Base-by-base conservation (phyloP, 1,140 invertebrate species). In the Lordiphosa mommai region DNA sequence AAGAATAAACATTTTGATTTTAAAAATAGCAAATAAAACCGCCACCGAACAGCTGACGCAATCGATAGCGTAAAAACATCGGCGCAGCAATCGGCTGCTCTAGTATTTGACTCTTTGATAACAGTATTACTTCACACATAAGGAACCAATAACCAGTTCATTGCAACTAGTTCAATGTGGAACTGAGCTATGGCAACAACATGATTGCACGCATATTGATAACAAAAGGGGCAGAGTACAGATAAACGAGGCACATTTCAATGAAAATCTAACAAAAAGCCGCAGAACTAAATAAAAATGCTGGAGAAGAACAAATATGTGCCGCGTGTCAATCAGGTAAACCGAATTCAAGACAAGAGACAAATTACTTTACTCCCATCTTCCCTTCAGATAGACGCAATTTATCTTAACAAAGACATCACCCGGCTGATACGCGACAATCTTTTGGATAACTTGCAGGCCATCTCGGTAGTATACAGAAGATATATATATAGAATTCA, bases 401-500 rank as follows among this genome's bases (percentile, higher is more conserved):
- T 90, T 20, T 88, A 89, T 50, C 82, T 92, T 3, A 91, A 92
- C 86, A 88, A 89, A 52, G 91, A 92, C 73, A 89, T 92, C 29
- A 87, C 90, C 14, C 90, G 91, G 50, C 77, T 92, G 38, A 89
- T 92, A 47, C 91, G 90, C 30, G 89, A 91, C 52, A 89, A 90
- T 61, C 52, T 92, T 14, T 87, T 90, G 51, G 88, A 91, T 63
- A 89, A 90, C 36, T 85, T 91, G 2, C 91, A 91, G 60, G 90
- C 88, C 61, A 89, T 92, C 60, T 90, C 91, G 72, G 92, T 92
- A 63, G 80, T 66, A 0, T 27, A 37, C 30, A 44, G 33, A 37
- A 41, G 23, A 10, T 9, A 34, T 34, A 33, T 9, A 40, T 0
- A 17, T 43, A 12, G 2, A 4, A 3, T n/a, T 32, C 9, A 49